Conservation (phyloP, 1,140 invertebrate species). For the Pogonomyrmex californicus region DNA sequence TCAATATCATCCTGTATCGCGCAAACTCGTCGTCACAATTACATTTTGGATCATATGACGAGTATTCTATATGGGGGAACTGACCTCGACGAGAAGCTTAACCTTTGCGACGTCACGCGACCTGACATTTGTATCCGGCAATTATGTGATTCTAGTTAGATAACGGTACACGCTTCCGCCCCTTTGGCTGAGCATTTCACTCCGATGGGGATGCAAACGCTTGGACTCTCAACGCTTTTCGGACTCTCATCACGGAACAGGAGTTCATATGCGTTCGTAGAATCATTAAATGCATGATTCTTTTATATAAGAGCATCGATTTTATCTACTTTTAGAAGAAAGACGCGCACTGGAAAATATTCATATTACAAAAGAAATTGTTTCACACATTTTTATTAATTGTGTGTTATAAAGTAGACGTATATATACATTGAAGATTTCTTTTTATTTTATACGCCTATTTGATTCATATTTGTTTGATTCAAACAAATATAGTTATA, state of each 20-base stretch:
- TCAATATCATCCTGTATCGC: neutral
- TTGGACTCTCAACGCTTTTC: conserved; percentile 80
- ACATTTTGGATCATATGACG: neutral
- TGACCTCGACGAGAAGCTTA: conserved; percentile 79
- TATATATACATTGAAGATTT: no score
- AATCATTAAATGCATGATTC: neutral
- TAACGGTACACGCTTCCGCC: conserved; percentile 16
- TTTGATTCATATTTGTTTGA: no score
- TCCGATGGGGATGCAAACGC: conserved; percentile 76
- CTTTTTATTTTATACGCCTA: no score
- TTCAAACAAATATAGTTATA: no score
- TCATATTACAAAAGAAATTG: neutral
- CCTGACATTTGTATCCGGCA: conserved; percentile 82
- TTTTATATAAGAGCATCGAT: neutral
- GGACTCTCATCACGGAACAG: conserved; percentile 81
- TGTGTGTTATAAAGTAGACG: no score
- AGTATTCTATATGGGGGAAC: conserved; percentile 55
- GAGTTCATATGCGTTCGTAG: conserved; percentile 74
- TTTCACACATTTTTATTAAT: neutral
- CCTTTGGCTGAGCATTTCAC: conserved; percentile 3
- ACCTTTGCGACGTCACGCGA: conserved; percentile 84
- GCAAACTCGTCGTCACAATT: neutral
- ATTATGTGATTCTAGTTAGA: conserved; percentile 74
- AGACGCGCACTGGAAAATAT: neutral
- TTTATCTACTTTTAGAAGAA: neutral